Evolutionary conservation across 2,888 invertebrate genomes (phyloP).

Genomic region (Cabera pusaria): DNA sequence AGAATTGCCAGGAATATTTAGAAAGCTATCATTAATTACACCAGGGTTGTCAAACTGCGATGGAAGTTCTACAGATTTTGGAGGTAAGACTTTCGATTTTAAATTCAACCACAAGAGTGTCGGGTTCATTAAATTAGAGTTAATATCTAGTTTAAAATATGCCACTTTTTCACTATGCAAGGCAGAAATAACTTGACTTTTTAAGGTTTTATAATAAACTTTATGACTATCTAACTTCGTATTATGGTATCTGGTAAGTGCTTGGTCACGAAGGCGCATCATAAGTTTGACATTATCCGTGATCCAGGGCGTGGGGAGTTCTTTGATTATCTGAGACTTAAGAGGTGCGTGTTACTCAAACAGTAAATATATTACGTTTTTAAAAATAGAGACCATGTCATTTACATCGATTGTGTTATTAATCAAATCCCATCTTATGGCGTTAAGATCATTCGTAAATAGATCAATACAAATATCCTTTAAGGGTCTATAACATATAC

Average conservation of each 20-base stretch:
- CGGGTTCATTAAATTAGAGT: background rate
- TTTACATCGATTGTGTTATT: background rate
- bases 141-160: slow-evolving; percentile 13
- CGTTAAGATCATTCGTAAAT: background rate
- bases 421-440: background rate
- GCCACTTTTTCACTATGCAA: slow-evolving; percentile 5
- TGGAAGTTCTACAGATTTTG: too few relatives aligned
- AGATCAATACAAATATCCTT: slow-evolving; percentile 1
- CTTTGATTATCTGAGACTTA: slow-evolving; percentile 1
- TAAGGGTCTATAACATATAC: slow-evolving; percentile 2
- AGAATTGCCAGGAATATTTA: too few relatives aligned
- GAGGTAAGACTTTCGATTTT: too few relatives aligned
- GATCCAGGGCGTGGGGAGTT: background rate
- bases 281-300: background rate
- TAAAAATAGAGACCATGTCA: too few relatives aligned
- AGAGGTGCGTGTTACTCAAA: too few relatives aligned
- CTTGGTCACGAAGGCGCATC: too few relatives aligned
- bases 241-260: too few relatives aligned
- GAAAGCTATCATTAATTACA: too few relatives aligned
- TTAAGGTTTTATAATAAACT: too few relatives aligned
- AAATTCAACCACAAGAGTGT: slow-evolving; percentile 1
- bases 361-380: too few relatives aligned
- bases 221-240: too few relatives aligned
- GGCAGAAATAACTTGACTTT: slow-evolving; percentile 1
- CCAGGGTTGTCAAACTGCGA: too few relatives aligned